Evolutionary conservation across 2,888 invertebrate genomes (phyloP), one percentile per base, ranked within the genome.

Genomic region (Platyscelio sp.): DNA sequence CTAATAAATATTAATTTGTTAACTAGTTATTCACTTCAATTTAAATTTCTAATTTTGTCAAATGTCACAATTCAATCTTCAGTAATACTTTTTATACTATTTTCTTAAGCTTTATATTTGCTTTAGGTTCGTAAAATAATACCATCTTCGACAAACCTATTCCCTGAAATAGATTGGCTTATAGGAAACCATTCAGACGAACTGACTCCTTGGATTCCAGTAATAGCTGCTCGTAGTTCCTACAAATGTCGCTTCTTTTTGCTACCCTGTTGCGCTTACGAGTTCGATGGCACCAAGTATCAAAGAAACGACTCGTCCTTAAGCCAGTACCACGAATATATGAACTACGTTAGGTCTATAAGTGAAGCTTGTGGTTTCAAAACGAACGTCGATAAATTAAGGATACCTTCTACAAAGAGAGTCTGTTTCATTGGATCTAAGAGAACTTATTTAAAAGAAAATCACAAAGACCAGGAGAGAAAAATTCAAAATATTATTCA

Each of bases 131-230:
- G 93, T 89, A 95, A 96, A 3, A 95, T 98, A 72, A 95, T 95
- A 78, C 97, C 97, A 61, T 96, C 96, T 11, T 95, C 96, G 85
- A 92, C 95, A 67, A 95, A 95, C 83, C 91, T 95, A 54, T 98
- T 97, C 90, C 96, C 96, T 9, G 95, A 96, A n/a, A 95, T 95
- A 29, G 97, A 98, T 91, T 99, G 99, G 98, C 94, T 99, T 67
- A 98, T 99, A 92, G 99, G 99, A 68, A 99, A 99, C 94, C 99
- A 99, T 94, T 98, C 99, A 15, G 99, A 99, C 95, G 99, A 99
- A 93, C 94, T 99, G n/a, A 99, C 99, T 9, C 99, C 99, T 0
- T 99, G 99, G 99, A 96, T 99, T 90, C 98, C 99, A 22, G 96
- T 99, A 0, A 96, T 99, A 89, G 97, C 99, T 27, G 96, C 98